A percentile compares a stretch with the other conserved stretches of the same genome.
Conservation (phyloP, 2,888 invertebrate species). For the Leptinotarsa haldemani region DNA sequence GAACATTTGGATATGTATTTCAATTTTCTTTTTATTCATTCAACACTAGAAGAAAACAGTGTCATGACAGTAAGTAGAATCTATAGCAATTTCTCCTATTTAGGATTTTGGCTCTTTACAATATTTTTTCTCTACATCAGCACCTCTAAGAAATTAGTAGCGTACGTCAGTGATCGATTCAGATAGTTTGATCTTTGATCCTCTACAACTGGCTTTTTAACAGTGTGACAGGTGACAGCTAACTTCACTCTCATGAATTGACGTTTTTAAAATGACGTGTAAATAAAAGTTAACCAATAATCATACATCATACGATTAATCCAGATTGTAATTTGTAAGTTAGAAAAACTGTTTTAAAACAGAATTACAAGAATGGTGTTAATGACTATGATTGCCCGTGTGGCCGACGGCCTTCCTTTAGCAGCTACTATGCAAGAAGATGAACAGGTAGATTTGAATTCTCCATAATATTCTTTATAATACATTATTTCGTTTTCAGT, state of each 20-base stretch:
- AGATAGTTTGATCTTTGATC: no score
- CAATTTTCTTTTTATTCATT: no score
- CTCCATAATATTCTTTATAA: slow-evolving; percentile 29
- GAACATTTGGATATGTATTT: no score
- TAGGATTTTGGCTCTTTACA: no score
- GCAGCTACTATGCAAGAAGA: slow-evolving; percentile 99
- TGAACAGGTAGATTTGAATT: slow-evolving; percentile 80
- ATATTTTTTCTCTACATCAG: no score
- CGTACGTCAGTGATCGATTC: no score
- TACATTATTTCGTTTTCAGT: slow-evolving; percentile 71
- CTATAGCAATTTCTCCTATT: no score
- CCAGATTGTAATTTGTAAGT: not conserved
- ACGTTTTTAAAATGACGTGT: slow-evolving; percentile 16
- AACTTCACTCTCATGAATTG: not conserved
- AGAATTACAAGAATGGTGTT: slow-evolving; percentile 80
- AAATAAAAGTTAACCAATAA: slow-evolving; percentile 3
- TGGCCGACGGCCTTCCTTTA: slow-evolving; percentile 93
- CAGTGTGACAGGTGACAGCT: no score
- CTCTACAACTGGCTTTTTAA: no score
- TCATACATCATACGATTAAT: not conserved
- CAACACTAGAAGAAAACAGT: no score
- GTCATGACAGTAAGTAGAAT: no score
- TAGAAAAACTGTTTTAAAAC: not conserved
- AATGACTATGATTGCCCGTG: slow-evolving; percentile 97
- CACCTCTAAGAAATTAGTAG: no score